phyloP scores from a whole-genome alignment of 2,113 vertebrate genomes.

The Brachypodius melanocephalos region DNA sequence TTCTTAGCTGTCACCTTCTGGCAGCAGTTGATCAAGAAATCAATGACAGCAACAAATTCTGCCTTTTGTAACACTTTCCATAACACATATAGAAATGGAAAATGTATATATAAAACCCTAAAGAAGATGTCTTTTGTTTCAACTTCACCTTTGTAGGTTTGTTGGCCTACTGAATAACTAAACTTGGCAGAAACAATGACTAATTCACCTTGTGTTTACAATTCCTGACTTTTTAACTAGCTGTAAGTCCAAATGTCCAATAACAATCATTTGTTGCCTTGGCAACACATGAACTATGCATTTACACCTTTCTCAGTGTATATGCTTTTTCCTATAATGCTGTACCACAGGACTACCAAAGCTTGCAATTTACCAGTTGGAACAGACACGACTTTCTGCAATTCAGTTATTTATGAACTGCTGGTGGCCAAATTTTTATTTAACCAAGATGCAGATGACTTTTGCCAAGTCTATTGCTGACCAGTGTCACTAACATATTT shows the following conservation, averaged over 20 bases:
- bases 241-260: neutral
- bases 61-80: neutral
- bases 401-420: neutral
- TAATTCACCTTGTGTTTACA: neutral
- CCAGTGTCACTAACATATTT: neutral
- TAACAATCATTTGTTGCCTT: neutral
- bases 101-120: neutral
- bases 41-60: neutral
- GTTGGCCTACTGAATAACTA: neutral
- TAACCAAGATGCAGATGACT: neutral
- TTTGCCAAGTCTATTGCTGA: neutral
- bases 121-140: neutral
- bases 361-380: neutral
- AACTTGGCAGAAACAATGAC: neutral
- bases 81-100: neutral
- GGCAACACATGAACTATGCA: neutral
- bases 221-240: neutral
- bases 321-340: neutral
- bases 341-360: neutral
- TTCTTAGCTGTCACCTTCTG: neutral
- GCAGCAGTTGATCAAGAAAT: slow-evolving; percentile 1
- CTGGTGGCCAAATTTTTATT: neutral
- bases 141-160: neutral
- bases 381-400: neutral
- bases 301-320: neutral